Percentiles rank a stretch among this genome's conserved stretches.
phyloP scores from a whole-genome alignment of 2,888 invertebrate genomes.

The Neoaliturus tenellus region DNA sequence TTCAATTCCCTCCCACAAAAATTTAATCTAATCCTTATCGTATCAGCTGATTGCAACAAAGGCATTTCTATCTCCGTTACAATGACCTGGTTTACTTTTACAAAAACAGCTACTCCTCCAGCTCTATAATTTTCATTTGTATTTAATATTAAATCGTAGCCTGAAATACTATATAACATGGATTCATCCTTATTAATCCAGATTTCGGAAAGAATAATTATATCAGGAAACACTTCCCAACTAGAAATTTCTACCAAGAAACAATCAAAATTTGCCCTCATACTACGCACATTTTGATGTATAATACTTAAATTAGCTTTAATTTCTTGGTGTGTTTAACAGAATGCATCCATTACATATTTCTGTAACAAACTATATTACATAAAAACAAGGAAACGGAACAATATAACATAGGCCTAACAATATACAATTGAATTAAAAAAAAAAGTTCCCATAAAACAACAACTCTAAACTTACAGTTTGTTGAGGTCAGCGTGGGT shows the following conservation, averaged over 20 bases:
- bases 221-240: background rate
- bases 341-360: no score
- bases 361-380: no score
- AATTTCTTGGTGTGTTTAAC: no score
- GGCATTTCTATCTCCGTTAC: background rate
- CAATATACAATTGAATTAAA: no score
- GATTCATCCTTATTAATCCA: background rate
- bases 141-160: background rate
- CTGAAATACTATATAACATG: background rate
- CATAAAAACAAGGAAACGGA: no score
- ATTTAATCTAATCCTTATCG: background rate
- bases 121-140: background rate
- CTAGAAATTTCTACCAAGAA: background rate
- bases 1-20: background rate
- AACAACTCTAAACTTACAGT: no score
- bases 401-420: no score
- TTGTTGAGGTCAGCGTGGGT: no score
- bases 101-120: background rate
- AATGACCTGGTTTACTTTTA: background rate
- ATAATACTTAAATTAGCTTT: no score
- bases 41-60: background rate
- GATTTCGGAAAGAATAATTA: background rate
- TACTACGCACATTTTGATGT: background rate
- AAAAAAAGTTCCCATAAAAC: no score
- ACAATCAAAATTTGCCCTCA: slow-evolving; percentile 4